Percentiles rank a stretch among this genome's conserved stretches.
These are phyloP conservation scores for Solenopsis fugax DNA, from an alignment of 1,140 invertebrate species.

Conservation along the genomic window DNA sequence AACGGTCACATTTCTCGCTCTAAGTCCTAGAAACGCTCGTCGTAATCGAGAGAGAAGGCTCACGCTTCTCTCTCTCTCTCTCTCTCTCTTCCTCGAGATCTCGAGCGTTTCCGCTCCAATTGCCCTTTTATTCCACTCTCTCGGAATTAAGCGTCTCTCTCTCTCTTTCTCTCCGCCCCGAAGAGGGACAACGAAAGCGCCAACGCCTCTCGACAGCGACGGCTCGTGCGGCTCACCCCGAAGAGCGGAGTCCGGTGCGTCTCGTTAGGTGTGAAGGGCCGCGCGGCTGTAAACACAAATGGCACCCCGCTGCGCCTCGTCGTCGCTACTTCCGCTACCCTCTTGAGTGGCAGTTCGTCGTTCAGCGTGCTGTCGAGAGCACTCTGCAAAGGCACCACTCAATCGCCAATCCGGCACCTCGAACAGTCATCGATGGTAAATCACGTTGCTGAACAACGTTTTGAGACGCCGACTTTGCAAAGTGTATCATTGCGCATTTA, in stretches of 20 bases:
- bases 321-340: conserved; percentile 55
- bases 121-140: conserved; percentile 37
- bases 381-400: conserved; percentile 36
- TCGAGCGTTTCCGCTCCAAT: conserved; percentile 65
- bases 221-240: conserved; percentile 60
- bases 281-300: conserved; percentile 80
- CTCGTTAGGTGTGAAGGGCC: conserved; percentile 78
- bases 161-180: conserved; percentile 45
- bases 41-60: conserved; percentile 81
- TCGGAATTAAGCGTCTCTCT: conserved; percentile 18
- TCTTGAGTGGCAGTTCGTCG: conserved; percentile 64
- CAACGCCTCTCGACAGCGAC: conserved; percentile 50
- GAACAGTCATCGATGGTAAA: conserved; percentile 32
- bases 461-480: not conserved
- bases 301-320: conserved; percentile 72
- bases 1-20: conserved; percentile 81
- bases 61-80: conserved; percentile 13
- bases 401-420: not conserved
- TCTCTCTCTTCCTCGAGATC: conserved; percentile 9
- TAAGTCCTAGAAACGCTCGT: conserved; percentile 47
- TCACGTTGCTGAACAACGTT: conserved; percentile 1
- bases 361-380: conserved; percentile 59
- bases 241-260: conserved; percentile 67
- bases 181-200: conserved; percentile 53
- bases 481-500: conserved; percentile 10